These are phyloP conservation scores for Patella depressa DNA, from an alignment of 2,888 invertebrate species.

Conservation along the genomic window DNA sequence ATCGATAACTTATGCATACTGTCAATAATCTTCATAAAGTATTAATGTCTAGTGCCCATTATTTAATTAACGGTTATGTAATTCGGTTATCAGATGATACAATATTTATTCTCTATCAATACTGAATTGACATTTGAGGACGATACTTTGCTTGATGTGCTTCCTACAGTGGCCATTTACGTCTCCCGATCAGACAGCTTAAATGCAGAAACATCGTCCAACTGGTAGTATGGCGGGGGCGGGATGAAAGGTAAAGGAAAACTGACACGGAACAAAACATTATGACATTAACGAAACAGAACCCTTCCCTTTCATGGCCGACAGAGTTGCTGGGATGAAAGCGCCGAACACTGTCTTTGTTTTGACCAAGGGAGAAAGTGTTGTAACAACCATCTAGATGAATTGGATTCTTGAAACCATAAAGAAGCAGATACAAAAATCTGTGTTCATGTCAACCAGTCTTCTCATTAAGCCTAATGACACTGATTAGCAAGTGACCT, in stretches of 20 bases:
- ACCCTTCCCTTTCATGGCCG: not conserved
- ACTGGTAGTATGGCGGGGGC: not conserved
- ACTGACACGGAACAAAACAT: too few relatives aligned
- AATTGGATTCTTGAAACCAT: conserved; percentile 31
- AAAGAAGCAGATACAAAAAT: conserved; percentile 40
- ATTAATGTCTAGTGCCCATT: too few relatives aligned
- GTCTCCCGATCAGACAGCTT: conserved; percentile 23
- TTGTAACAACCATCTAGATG: conserved; percentile 26
- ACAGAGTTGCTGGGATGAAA: too few relatives aligned
- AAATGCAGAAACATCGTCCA: conserved; percentile 22
- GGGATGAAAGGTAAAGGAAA: too few relatives aligned
- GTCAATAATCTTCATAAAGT: too few relatives aligned
- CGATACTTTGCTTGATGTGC: conserved; percentile 22
- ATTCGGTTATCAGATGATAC: too few relatives aligned
- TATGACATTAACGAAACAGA: conserved; percentile 11
- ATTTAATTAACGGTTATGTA: too few relatives aligned
- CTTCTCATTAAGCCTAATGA: conserved; percentile 26
- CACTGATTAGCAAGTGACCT: conserved; percentile 6
- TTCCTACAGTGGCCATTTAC: conserved; percentile 23
- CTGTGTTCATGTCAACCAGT: conserved; percentile 26
- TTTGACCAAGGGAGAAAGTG: conserved; percentile 34
- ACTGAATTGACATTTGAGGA: conserved; percentile 24
- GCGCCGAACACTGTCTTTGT: conserved; percentile 25
- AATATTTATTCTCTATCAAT: too few relatives aligned
- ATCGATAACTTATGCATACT: too few relatives aligned